A percentile compares a stretch with the other conserved stretches of the same genome.
phyloP scores from a whole-genome alignment of 2,113 vertebrate genomes.

The Baryphthengus martii region DNA sequence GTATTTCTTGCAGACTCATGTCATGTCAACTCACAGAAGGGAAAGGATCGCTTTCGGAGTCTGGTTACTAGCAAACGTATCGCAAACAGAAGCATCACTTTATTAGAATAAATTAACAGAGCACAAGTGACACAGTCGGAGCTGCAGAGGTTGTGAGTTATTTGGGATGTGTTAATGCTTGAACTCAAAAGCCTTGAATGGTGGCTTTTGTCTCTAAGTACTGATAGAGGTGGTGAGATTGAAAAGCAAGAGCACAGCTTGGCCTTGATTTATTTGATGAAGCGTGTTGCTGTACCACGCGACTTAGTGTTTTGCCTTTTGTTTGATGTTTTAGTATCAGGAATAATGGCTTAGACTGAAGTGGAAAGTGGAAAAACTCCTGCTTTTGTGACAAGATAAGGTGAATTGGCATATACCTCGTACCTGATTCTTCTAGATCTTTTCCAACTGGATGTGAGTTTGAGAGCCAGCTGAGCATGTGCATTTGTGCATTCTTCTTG shows the following conservation, averaged over 20 bases:
- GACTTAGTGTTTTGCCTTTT: background rate
- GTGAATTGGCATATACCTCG: background rate
- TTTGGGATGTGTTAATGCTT: background rate
- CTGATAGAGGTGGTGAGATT: background rate
- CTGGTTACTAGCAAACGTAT: background rate
- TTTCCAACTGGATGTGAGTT: background rate
- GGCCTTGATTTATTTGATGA: background rate
- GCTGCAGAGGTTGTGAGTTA: background rate
- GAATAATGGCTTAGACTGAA: background rate
- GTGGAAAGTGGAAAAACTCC: background rate
- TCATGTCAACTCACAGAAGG: background rate
- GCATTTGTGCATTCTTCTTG: background rate
- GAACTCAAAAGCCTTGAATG: background rate
- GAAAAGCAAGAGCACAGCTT: background rate
- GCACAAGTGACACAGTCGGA: background rate
- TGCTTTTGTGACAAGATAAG: background rate
- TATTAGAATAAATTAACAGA: background rate
- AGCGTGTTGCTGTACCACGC: background rate
- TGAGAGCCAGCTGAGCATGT: rapidly evolving
- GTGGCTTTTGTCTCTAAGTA: background rate
- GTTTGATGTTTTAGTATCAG: background rate
- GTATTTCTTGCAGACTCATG: background rate
- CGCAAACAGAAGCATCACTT: background rate
- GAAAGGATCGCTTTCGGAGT: background rate
- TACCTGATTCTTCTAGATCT: background rate